Evolutionary conservation across 2,888 invertebrate species (phyloP).

Genomic region (Piscicola geometra): DNA sequence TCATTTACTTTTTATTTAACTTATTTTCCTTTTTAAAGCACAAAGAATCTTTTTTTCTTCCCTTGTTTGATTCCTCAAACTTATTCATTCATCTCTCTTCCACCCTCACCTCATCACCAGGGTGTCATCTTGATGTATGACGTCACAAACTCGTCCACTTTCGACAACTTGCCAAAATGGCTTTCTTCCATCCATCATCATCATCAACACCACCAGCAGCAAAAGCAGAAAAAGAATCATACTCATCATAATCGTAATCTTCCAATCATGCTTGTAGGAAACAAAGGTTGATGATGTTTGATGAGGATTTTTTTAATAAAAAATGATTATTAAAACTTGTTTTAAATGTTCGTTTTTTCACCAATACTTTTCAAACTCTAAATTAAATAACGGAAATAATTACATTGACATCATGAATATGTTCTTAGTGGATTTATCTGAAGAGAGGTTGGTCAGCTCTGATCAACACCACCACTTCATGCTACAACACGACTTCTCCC

Average conservation of each 20-base stretch:
- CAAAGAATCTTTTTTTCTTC: too few species aligned
- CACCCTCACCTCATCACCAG: slow-evolving; percentile 49
- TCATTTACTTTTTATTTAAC: too few species aligned
- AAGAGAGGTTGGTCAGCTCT: not conserved
- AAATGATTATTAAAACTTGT: too few species aligned
- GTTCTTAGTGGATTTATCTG: not conserved
- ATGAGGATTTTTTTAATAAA: too few species aligned
- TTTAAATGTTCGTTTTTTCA: too few species aligned
- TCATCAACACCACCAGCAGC: too few species aligned
- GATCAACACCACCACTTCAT: not conserved
- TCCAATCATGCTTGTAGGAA: slow-evolving; percentile 58
- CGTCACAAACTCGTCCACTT: slow-evolving; percentile 73
- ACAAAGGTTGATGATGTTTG: slow-evolving; percentile 58
- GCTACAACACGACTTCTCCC: not conserved
- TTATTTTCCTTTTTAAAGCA: too few species aligned
- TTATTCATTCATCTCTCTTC: not conserved
- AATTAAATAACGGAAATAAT: not conserved
- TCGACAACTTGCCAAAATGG: slow-evolving; percentile 73
- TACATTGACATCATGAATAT: not conserved
- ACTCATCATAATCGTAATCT: too few species aligned
- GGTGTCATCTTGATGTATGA: slow-evolving; percentile 76
- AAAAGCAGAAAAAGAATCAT: too few species aligned
- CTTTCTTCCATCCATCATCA: slow-evolving; percentile 58
- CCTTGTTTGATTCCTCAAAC: too few species aligned
- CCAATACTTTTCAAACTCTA: not conserved